These are phyloP conservation scores for Philonicus albiceps DNA, from an alignment of 2,888 invertebrate genomes.

Conservation along the genomic window DNA sequence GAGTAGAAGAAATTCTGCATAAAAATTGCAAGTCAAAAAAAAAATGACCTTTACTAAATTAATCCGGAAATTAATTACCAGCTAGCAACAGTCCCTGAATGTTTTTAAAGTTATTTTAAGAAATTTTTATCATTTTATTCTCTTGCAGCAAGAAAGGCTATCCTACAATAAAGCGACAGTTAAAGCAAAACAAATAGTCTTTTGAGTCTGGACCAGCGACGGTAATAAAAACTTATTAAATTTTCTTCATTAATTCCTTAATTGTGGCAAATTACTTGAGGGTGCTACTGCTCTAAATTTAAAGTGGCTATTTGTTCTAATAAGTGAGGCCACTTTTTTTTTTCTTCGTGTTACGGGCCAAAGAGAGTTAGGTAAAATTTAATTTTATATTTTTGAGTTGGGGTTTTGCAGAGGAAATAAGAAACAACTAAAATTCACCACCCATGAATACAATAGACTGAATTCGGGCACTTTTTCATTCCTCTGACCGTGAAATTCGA, in stretches of 20 bases:
- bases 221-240: background rate
- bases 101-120: background rate
- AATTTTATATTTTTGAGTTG: background rate
- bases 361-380: background rate
- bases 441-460: background rate
- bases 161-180: background rate
- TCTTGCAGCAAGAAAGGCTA: background rate
- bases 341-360: background rate
- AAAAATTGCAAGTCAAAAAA: background rate
- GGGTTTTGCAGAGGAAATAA: background rate
- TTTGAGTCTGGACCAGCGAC: background rate
- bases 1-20: background rate
- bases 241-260: background rate
- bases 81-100: background rate
- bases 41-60: background rate
- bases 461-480: background rate
- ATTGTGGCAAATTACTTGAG: background rate
- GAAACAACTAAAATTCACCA: background rate
- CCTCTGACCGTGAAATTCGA: background rate
- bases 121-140: background rate
- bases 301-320: background rate
- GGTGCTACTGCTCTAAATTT: background rate
- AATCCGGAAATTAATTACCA: background rate
- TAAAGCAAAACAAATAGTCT: background rate
- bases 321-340: background rate